Conservation (phyloP, 2,113 vertebrate species). For the Pogonocichla stellata region DNA sequence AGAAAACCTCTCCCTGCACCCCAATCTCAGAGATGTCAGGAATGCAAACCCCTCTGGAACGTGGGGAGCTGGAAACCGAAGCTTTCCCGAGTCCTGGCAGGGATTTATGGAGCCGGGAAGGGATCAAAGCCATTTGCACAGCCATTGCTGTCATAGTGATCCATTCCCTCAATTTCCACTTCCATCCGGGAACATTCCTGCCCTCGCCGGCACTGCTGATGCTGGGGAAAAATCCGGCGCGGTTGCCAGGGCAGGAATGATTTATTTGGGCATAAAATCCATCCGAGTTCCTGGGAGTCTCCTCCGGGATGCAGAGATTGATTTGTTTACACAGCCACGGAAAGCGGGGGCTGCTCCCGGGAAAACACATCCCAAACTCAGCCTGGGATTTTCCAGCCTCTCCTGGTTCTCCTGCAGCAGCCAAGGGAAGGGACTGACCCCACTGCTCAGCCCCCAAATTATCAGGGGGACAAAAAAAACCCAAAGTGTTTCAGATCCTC, state of each 20-base stretch:
- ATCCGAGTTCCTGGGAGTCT: not conserved
- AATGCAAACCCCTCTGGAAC: not conserved
- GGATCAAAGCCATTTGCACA: not conserved
- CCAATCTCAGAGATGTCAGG: fast-evolving
- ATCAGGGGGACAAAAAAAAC: too few species aligned
- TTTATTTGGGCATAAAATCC: not conserved
- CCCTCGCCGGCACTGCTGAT: not conserved
- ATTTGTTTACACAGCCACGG: not conserved
- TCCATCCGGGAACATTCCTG: not conserved
- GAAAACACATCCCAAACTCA: not conserved
- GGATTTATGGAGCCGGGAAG: not conserved
- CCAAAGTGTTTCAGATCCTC: fast-evolving
- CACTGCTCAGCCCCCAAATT: fast-evolving
- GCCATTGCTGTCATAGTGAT: not conserved
- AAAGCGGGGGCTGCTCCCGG: not conserved
- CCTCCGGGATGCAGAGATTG: not conserved
- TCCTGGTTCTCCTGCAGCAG: not conserved
- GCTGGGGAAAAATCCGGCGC: not conserved
- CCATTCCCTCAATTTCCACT: not conserved
- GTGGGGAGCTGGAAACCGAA: not conserved
- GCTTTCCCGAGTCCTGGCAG: not conserved
- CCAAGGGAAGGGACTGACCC: not conserved
- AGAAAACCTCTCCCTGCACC: not conserved
- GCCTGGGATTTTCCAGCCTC: not conserved
- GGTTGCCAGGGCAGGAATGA: not conserved